These are phyloP conservation scores for Darevskia mixta DNA, from an alignment of 2,797 vertebrate genomes.

Conservation along the genomic window DNA sequence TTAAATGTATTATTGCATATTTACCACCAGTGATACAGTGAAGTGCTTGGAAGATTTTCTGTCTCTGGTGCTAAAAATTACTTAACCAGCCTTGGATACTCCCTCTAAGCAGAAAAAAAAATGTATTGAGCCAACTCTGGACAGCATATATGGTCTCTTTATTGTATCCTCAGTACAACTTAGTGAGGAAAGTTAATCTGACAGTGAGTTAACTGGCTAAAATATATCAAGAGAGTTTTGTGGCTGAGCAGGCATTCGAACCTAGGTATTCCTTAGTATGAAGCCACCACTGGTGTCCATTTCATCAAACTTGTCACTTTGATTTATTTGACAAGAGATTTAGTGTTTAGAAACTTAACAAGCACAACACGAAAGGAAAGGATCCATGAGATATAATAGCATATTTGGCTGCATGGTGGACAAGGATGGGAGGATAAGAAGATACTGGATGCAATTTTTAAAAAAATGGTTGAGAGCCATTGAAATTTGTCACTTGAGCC, in stretches of 20 bases:
- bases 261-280: not conserved
- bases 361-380: not conserved
- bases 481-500: not conserved
- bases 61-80: not conserved
- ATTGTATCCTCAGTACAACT: not conserved
- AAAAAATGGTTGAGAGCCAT: not conserved
- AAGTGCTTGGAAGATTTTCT: not conserved
- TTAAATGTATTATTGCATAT: not conserved
- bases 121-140: no score
- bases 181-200: not conserved
- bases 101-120: not conserved
- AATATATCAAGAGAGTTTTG: not conserved
- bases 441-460: not conserved
- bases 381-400: accelerated
- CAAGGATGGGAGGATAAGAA: not conserved
- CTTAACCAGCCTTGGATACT: not conserved
- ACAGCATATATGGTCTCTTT: not conserved
- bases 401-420: not conserved
- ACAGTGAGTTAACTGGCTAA: not conserved
- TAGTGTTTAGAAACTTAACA: not conserved
- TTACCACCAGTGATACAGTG: not conserved
- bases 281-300: not conserved
- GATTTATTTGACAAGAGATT: not conserved
- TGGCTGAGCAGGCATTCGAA: not conserved
- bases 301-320: not conserved